phyloP scores from a whole-genome alignment of 2,113 vertebrate genomes.

The Sander lucioperca region DNA sequence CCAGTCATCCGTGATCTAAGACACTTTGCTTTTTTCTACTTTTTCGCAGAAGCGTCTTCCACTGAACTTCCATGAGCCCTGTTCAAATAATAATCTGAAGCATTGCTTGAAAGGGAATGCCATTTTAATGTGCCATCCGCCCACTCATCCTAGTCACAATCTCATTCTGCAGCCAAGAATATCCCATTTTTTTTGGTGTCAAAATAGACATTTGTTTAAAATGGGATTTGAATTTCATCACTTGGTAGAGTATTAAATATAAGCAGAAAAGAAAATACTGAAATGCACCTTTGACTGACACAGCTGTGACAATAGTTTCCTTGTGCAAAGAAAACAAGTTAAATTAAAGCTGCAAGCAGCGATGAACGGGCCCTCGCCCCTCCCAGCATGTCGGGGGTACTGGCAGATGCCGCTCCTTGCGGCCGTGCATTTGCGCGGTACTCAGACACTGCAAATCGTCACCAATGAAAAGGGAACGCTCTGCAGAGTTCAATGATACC shows the following conservation, averaged over 20 bases:
- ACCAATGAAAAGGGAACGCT: too few species aligned
- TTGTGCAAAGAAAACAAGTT: slow-evolving; percentile 18
- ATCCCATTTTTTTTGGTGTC: slow-evolving; percentile 40
- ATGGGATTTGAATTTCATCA: slow-evolving; percentile 53
- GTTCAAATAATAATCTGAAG: slow-evolving; percentile 41
- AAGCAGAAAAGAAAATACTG: not conserved
- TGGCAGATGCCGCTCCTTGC: too few species aligned
- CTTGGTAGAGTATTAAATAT: slow-evolving; percentile 27
- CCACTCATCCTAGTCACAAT: slow-evolving; percentile 38
- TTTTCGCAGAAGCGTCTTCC: slow-evolving; percentile 26
- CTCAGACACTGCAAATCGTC: too few species aligned
- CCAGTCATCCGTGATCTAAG: slow-evolving; percentile 49
- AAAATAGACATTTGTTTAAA: slow-evolving; percentile 46
- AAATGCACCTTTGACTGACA: slow-evolving; percentile 12
- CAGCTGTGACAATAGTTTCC: slow-evolving; percentile 7
- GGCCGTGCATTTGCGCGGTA: too few species aligned
- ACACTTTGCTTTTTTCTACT: slow-evolving; percentile 28
- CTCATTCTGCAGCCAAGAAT: slow-evolving; percentile 50
- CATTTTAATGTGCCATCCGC: slow-evolving; percentile 42
- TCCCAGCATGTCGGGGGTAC: too few species aligned
- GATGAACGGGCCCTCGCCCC: too few species aligned
- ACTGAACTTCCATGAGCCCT: slow-evolving; percentile 12
- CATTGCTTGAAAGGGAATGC: slow-evolving; percentile 45
- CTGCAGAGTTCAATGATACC: too few species aligned
- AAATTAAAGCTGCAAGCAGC: not conserved